Percentiles rank a stretch among this genome's conserved stretches.
phyloP scores from a whole-genome alignment of 2,888 invertebrate species.

The Drosophila affinis region DNA sequence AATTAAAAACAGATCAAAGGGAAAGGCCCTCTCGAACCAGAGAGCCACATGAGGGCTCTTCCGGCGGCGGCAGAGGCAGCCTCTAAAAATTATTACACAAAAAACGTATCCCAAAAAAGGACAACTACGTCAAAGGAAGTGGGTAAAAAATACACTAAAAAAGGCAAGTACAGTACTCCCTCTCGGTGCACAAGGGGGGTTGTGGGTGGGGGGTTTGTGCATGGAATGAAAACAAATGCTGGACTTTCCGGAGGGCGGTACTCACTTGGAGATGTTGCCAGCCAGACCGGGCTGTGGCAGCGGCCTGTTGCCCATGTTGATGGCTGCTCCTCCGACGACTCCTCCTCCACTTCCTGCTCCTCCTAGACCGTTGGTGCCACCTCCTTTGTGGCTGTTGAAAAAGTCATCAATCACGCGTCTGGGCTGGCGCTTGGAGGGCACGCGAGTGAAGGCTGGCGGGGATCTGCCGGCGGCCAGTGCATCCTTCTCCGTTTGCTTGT shows the following conservation, averaged over 20 bases:
- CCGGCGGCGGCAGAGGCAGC: conserved; percentile 46
- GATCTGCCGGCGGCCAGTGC: conserved; percentile 85
- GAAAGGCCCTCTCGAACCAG: conserved; percentile 50
- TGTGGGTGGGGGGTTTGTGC: conserved; percentile 63
- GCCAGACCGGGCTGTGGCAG: conserved; percentile 60
- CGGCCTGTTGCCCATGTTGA: conserved; percentile 63
- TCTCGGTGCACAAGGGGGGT: conserved; percentile 11
- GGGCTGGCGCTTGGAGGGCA: conserved; percentile 90
- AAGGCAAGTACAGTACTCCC: conserved; percentile 2
- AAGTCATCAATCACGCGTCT: conserved; percentile 87
- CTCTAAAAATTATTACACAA: conserved; percentile 66
- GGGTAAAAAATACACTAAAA: conserved; percentile 31
- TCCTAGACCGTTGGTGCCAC: conserved; percentile 13
- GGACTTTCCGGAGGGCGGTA: conserved; percentile 62
- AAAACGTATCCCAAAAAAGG: conserved; percentile 51
- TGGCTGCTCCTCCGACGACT: conserved; percentile 25
- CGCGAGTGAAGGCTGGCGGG: conserved; percentile 90
- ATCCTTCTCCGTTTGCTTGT: conserved; percentile 81
- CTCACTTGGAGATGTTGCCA: conserved; percentile 68
- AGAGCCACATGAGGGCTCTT: conserved; percentile 69
- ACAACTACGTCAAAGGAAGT: conserved; percentile 63
- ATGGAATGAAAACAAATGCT: conserved; percentile 78
- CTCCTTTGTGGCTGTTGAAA: conserved; percentile 81
- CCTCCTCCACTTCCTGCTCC: conserved; percentile 21
- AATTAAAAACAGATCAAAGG: conserved; percentile 80